Percentiles rank a stretch among this genome's conserved stretches.
Conservation (phyloP, 1,140 invertebrate genomes). For the Bombus vancouverensis region DNA sequence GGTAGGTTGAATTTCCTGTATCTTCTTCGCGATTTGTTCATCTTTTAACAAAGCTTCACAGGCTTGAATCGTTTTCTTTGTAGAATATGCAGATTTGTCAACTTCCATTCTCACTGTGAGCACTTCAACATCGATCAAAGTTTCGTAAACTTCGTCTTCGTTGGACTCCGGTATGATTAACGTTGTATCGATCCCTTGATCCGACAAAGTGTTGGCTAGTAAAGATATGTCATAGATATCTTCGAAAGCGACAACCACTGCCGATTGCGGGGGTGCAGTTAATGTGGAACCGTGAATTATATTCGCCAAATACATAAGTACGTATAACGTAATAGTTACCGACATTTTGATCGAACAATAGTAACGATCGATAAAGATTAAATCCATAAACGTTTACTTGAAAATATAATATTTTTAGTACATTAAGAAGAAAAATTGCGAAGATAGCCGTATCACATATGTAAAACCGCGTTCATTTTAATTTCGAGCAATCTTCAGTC, state of each 20-base stretch:
- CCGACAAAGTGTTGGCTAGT: slow-evolving; percentile 77
- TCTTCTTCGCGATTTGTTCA: slow-evolving; percentile 64
- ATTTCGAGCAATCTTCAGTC: background rate
- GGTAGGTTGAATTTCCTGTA: slow-evolving; percentile 75
- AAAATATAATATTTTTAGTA: no score
- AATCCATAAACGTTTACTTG: background rate
- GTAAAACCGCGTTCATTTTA: background rate
- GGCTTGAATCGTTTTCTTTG: slow-evolving; percentile 68
- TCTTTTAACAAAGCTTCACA: slow-evolving; percentile 73
- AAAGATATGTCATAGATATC: slow-evolving; percentile 78
- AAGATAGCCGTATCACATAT: background rate
- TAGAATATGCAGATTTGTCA: slow-evolving; percentile 36
- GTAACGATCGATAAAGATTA: background rate
- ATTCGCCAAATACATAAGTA: slow-evolving; percentile 13
- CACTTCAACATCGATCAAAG: slow-evolving; percentile 74
- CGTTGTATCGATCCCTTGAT: slow-evolving; percentile 73
- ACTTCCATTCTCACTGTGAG: slow-evolving; percentile 65
- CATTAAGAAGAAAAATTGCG: background rate
- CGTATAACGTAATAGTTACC: background rate
- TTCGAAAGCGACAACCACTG: slow-evolving; percentile 78
- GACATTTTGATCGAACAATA: slow-evolving; percentile 24
- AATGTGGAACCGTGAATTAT: slow-evolving; percentile 66
- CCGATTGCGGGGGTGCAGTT: slow-evolving; percentile 71
- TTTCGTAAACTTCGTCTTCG: slow-evolving; percentile 72
- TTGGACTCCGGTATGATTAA: slow-evolving; percentile 68